Evolutionary conservation across 2,888 invertebrate species (phyloP), one percentile per base, ranked within the genome.

Genomic region (Thymelicus acteon): DNA sequence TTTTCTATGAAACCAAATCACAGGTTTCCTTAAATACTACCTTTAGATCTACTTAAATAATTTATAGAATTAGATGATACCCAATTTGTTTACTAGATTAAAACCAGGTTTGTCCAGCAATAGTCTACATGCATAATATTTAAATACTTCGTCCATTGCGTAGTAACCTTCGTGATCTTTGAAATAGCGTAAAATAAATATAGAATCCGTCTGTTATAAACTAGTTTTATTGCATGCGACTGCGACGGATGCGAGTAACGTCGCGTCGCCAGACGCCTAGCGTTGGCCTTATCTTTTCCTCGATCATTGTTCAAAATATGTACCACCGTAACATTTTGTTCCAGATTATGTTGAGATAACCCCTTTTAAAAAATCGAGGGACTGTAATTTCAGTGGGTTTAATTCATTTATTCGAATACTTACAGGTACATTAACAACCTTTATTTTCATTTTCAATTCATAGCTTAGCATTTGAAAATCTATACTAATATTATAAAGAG

Each of bases 221-320:
- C 52, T 19, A 52, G 52, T 52, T 52, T 52, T 52, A 52, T 52
- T 52, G 52, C 52, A 52, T 19, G 52, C 52, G 52, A 52, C 19
- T 52, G 52, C 52, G 52, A 52, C 52, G 19, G 52, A 52, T 52
- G 19, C 40, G 58, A 67, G 58, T 67, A n/a, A n/a, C 60, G 63
- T 67, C 67, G 44, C 40, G 40, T 40, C 40, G 57, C 31, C 40
- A n/a, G 60, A 1, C 19, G 52, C 6, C 40, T 8, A 40, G 40
- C 8, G 6, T 6, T 13, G 8, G 47, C 54, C 40, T 57, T 62
- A 60, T 66, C 60, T 71, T 61, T 71, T 61, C 60, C 15, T 6
- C 15, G 6, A 49, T 49, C 48, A n/a, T 49, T 49, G 48, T 49
- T 49, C n/a, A 49, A 49, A 49, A 49, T 49, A 49, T 49, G 48